These are phyloP conservation scores for Columbina picui DNA, from an alignment of 2,113 vertebrate genomes.

Conservation along the genomic window DNA sequence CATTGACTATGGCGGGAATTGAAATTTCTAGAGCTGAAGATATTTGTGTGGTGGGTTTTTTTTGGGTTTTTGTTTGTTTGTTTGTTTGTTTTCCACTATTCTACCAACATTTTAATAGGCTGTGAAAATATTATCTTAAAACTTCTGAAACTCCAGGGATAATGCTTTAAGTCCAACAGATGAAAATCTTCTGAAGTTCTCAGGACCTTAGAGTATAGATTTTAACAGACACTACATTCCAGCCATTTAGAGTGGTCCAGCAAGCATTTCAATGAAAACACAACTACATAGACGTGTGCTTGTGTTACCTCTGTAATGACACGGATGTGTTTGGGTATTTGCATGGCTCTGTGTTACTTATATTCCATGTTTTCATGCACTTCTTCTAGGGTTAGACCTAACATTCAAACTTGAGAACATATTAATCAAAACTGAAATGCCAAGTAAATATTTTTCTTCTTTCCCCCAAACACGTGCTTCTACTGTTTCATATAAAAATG, in stretches of 20 bases:
- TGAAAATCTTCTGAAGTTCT: not conserved
- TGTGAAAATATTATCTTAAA: not conserved
- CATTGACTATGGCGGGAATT: not conserved
- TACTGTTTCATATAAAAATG: not conserved
- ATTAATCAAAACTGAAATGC: not conserved
- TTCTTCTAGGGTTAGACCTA: not conserved
- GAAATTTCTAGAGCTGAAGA: not conserved
- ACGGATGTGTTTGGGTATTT: not conserved
- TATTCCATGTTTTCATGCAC: not conserved
- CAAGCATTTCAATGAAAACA: not conserved
- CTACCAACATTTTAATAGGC: not conserved
- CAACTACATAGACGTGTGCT: rapidly evolving
- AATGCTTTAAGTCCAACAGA: not conserved
- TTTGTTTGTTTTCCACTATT: not conserved
- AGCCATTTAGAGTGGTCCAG: not conserved
- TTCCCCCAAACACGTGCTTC: rapidly evolving
- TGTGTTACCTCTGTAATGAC: not conserved
- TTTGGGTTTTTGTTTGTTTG: not conserved
- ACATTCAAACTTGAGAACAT: not conserved
- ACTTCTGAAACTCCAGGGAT: not conserved
- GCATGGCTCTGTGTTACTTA: not conserved
- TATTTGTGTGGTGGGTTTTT: not conserved
- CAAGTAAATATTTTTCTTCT: not conserved
- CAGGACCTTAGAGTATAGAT: not conserved
- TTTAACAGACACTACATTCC: not conserved